These are phyloP conservation scores for Micrasema minimum DNA, from an alignment of 1,140 invertebrate species.

Conservation along the genomic window DNA sequence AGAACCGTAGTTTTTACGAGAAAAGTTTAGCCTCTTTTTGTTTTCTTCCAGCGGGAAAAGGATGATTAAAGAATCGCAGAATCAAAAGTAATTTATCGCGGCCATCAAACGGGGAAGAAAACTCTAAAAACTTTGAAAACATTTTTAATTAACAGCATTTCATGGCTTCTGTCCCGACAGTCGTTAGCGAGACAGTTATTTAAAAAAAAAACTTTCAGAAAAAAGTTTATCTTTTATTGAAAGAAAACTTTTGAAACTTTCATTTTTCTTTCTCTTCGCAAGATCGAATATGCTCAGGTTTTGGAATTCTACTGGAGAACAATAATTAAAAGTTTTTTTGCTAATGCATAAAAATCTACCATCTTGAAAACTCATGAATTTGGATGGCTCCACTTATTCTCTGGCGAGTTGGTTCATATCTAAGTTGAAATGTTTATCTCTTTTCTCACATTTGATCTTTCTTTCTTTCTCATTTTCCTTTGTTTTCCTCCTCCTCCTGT, in stretches of 20 bases:
- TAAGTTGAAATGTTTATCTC: too few species aligned
- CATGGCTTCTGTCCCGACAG: conserved; percentile 36
- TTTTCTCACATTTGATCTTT: too few species aligned
- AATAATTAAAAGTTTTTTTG: too few species aligned
- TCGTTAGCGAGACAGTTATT: conserved; percentile 40
- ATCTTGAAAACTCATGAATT: too few species aligned
- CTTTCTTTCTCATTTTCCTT: too few species aligned
- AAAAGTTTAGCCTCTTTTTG: conserved; percentile 28
- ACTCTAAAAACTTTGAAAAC: conserved; percentile 39
- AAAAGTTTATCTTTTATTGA: conserved; percentile 34
- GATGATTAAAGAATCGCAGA: conserved; percentile 36
- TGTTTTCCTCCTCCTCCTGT: too few species aligned
- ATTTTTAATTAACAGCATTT: conserved; percentile 49
- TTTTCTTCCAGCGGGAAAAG: conserved; percentile 25
- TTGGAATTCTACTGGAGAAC: background rate
- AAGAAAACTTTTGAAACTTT: conserved; percentile 1
- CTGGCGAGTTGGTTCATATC: too few species aligned
- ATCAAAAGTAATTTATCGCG: conserved; percentile 45
- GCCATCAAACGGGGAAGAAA: conserved; percentile 33
- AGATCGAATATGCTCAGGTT: background rate
- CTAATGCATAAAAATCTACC: too few species aligned
- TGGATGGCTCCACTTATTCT: too few species aligned
- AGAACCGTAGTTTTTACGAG: conserved; percentile 33
- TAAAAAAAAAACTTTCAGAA: conserved; percentile 12
- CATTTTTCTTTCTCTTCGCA: background rate